These are phyloP conservation scores for Eulimnadia texana DNA, from an alignment of 1,140 invertebrate species.

Conservation along the genomic window DNA sequence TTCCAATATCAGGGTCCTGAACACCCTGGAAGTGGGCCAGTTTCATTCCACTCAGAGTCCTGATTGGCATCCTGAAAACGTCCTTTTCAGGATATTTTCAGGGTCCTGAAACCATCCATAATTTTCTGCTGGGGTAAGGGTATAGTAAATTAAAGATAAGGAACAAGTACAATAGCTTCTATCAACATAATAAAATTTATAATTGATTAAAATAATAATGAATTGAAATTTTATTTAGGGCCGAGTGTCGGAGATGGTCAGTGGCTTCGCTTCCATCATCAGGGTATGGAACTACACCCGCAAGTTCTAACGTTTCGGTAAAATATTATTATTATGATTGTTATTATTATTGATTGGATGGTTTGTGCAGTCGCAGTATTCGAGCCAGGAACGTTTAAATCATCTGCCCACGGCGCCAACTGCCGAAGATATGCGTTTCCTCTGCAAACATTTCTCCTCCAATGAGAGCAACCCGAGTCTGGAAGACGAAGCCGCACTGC, in stretches of 20 bases:
- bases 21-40: no score
- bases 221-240: slow-evolving; percentile 31
- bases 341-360: no score
- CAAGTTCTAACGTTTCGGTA: slow-evolving; percentile 91
- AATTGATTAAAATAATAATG: slow-evolving; percentile 23
- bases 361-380: slow-evolving; percentile 72
- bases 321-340: slow-evolving; percentile 31
- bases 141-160: no score
- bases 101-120: no score
- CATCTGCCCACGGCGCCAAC: slow-evolving; percentile 58
- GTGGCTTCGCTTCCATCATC: slow-evolving; percentile 85
- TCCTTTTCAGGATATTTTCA: no score
- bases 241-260: slow-evolving; percentile 87
- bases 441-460: slow-evolving; percentile 58
- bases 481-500: slow-evolving; percentile 44
- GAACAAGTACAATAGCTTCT: no score
- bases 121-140: slow-evolving; percentile 3
- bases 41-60: no score
- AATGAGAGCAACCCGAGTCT: slow-evolving; percentile 47
- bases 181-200: slow-evolving; percentile 26
- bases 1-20: no score
- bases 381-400: slow-evolving; percentile 84
- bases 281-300: slow-evolving; percentile 92
- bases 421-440: slow-evolving; percentile 49
- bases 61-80: no score